These are phyloP conservation scores for Suncus etruscus DNA, from an alignment of 2,113 vertebrate genomes.

Conservation along the genomic window DNA sequence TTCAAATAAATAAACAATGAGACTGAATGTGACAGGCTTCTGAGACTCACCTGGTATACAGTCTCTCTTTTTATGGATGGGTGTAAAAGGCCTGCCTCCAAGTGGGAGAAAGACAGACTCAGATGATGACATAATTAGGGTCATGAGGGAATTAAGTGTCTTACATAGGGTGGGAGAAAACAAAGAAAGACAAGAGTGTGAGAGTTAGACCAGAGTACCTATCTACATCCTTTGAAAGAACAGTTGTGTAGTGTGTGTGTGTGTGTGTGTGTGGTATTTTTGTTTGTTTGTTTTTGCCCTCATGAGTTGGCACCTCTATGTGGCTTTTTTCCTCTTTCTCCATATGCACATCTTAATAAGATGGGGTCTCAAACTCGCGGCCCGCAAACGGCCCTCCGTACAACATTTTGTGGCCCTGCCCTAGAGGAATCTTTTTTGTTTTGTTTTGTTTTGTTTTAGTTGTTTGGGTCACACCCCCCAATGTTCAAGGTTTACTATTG, in stretches of 20 bases:
- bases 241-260: too few relatives aligned
- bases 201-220: too few relatives aligned
- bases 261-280: too few relatives aligned
- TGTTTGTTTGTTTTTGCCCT: neutral
- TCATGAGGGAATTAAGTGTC: neutral
- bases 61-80: neutral
- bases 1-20: neutral
- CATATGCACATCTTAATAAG: neutral
- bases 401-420: too few relatives aligned
- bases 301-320: neutral
- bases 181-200: fast-evolving
- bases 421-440: too few relatives aligned
- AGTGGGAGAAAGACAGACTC: neutral
- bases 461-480: too few relatives aligned
- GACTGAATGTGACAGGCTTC: neutral
- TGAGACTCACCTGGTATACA: neutral
- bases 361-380: too few relatives aligned
- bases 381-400: too few relatives aligned
- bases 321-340: neutral
- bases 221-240: neutral
- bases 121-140: neutral
- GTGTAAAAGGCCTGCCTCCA: neutral
- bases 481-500: too few relatives aligned
- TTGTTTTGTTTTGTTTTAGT: too few relatives aligned
- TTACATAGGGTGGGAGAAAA: too few relatives aligned